Base-by-base conservation (phyloP, 2,113 vertebrate genomes). In the Mesoclemmys tuberculata region DNA sequence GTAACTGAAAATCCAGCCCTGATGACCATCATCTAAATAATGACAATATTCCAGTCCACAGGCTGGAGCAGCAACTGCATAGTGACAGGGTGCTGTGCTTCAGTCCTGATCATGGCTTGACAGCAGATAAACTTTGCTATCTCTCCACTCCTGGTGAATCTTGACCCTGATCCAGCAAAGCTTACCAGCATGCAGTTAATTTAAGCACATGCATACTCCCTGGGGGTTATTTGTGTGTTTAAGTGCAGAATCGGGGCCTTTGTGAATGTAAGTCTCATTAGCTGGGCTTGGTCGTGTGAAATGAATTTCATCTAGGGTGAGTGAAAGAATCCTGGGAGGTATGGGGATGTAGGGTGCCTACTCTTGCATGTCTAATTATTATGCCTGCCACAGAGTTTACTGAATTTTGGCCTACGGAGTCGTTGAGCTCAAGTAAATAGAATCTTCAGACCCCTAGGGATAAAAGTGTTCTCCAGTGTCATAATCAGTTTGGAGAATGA, bases 281-380 rank as follows among this genome's bases (percentile, higher is more conserved):
- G 0, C 2, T 19, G 26, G 68, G 18, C 79, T 13, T 51, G 49
- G 2, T 61, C 78, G 48, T 4, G 44, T 87, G 31, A 35, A 16
- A 74, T 0, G 29, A 48, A 35, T 44, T 46, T 27, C 24, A 77
- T 1, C 0, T 1, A 35, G 38, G 61, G 5, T 0, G 0, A 4
- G 8, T 26, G 38, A 49, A 80, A 6, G 35, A 4, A 1, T n/a
- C 48, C 41, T 41, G 29, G 2, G 11, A 19, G 0, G 41, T 2
- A 1, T 1, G 26, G 1, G 48, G 0, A 1, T 0, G 1, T 0
- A 16, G 18, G 46, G 35, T 24, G 49, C n/a, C 38, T 4, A 68
- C 49, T 64, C 87, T 24, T 24, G 46, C 11, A 0, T 9, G 10
- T 26, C 85, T 87, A 2, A 48, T 58, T 24, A 4, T 52, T 8